Base-by-base conservation (phyloP, 1,140 invertebrate genomes). In the Gonioctena quinquepunctata region DNA sequence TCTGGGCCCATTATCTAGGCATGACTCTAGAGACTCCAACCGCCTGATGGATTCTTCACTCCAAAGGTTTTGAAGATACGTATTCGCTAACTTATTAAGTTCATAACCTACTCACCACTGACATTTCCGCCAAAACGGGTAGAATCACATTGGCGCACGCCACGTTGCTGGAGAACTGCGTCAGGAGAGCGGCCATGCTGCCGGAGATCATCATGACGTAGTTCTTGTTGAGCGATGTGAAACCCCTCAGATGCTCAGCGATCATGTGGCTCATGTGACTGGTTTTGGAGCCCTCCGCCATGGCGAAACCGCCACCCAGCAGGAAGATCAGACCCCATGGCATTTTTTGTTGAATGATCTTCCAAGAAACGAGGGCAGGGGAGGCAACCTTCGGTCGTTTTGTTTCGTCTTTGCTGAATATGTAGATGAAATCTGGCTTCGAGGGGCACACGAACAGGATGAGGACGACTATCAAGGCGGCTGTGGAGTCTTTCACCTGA, bases 141-240 rank as follows among this genome's bases (percentile, higher is more conserved):
- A 95, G 80, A 48, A 95, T 87, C 8, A 94, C 90, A 77, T 94
- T 94, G n/a, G 93, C 93, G 19, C 94, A 91, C 19, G 93, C 94
- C 0, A 94, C 90, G 80, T 95, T 96, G 7, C 91, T 93, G 0
- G 92, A 92, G 77, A 96, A 91, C 81, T 95, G 93, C 0, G 94
- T 95, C 27, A 94, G 80, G 61, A 90, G 60, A 70, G 88, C 77
- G 72, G 88, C 82, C 72, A 86, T 82, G 0, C 84, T 79, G 42
- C 85, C 86, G 16, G 91, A 85, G 19, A 91, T 83, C 13, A 88
- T 76, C 59, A 92, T 79, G 11, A 91, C 87, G 1, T 88, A 63
- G 4, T 85, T 70, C 0, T 86, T 82, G 0, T 86, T 87, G 3
- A 91, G 79, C 0, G 82, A 79, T 16, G 86, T 80, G 0, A 92